These are phyloP conservation scores for Leptopilina syphax DNA, from an alignment of 2,888 invertebrate species.

Conservation along the genomic window DNA sequence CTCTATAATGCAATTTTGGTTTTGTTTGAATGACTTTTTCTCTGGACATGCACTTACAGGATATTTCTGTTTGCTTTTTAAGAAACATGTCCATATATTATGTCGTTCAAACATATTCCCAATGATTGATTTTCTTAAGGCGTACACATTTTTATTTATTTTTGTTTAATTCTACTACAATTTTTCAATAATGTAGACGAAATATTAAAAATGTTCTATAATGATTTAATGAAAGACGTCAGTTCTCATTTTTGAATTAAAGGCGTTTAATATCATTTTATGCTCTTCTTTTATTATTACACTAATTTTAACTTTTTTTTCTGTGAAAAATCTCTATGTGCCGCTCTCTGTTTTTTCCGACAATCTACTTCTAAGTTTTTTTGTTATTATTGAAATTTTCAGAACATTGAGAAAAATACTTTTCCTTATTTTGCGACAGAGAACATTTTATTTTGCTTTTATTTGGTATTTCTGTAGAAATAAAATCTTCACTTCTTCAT, in stretches of 20 bases:
- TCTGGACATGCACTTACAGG: neutral
- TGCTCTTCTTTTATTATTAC: neutral
- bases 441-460: too few species aligned
- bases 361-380: neutral
- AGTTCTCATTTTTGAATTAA: neutral
- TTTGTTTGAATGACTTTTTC: conserved; percentile 38
- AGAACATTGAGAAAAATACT: neutral
- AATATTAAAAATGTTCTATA: neutral
- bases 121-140: neutral
- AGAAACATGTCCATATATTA: neutral
- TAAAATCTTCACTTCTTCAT: too few species aligned
- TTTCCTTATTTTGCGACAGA: too few species aligned
- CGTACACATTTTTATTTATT: neutral
- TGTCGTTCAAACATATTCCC: neutral
- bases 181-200: conserved; percentile 46
- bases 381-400: neutral
- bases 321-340: neutral
- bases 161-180: conserved; percentile 42
- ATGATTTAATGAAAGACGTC: conserved; percentile 14
- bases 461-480: too few species aligned
- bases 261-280: neutral
- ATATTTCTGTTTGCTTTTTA: neutral
- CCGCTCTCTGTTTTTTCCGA: neutral
- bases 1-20: conserved; percentile 54
- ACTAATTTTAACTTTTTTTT: neutral